Base-by-base conservation (phyloP, 1,140 invertebrate species). In the Trichonephila inaurata region DNA sequence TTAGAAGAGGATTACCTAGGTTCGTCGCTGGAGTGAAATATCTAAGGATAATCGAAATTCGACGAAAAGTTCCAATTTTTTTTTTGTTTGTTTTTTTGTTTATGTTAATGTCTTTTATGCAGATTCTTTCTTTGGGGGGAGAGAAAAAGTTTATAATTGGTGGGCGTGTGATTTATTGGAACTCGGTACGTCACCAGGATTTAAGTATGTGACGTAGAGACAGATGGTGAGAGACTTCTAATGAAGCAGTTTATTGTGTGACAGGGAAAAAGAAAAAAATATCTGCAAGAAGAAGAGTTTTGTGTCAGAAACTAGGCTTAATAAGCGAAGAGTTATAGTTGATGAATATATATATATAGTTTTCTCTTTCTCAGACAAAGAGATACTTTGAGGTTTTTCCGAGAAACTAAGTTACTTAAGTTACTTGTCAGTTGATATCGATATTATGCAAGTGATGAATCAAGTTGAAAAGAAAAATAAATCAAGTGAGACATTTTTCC, bases 1-100 rank as follows among this genome's bases (percentile, higher is more conserved):
- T 92, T 87, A 87, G 91, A 87, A 92, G 85, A 92, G 91, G 91
- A 92, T 92, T 92, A 92, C 81, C 91, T 83, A 1, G 21, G 87
- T 87, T 62, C 62, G 87, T 44, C 16, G 87, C 21, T 62, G 83
- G 61, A 83, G 33, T 28, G 69, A 90, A 64, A 90, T 91, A 44
- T 91, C 58, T 40, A 33, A 33, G 91, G 58, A 92, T 85, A 92
- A 92, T 92, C 91, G 83, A 92, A 87, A 86, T 92, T 92, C 91
- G 61, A 83, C 89, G 82, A 83, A 62, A 21, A 58, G 82, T 24
- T 86, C 60, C 62, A 24, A 61, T 1, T 40, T 61, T 91, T 72
- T 89, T 44, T 81, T 3, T 62, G 82, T 72, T 6, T 83, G 1
- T 21, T 60, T 51, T n/a, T 90, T 60, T 58, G 61, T 21, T 82